Evolutionary conservation across 2,113 vertebrate species (phyloP), one percentile per base, ranked within the genome.

Genomic region (Xiphophorus couchianus): DNA sequence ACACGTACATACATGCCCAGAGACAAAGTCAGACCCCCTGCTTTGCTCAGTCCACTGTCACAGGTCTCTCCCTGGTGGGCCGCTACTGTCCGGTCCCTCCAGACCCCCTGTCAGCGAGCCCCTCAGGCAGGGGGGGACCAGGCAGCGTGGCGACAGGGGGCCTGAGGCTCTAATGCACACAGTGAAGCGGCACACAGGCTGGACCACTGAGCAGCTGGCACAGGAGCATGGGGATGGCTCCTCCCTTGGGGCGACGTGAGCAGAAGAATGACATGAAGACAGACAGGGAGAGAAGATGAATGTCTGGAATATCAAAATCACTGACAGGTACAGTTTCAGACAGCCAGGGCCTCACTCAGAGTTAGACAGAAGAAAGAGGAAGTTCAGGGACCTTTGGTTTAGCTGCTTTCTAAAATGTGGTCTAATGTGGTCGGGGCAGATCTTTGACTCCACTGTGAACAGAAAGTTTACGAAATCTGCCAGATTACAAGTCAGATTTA

Each of bases 151-250:
- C 87, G 88, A 91, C 87, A 82, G 84, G 86, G 51, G 87, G 80
- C 84, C 87, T 80, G 84, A 89, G 90, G 91, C 92, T 93, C 89
- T 88, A 79, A 76, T 90, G 91, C 89, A 89, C 92, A 86, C 80
- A 79, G 84, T 58, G 39, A 84, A 87, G 85, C 80, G 25, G 86
- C 84, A 84, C 84, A 69, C 82, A 85, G 81, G 85, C 89, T 91
- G 89, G 89, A 91, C 91, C 91, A 92, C 85, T 90, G 89, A 93
- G 92, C 91, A 90, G 91, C 90, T 92, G 90, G 90, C 90, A 88
- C 84, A 81, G 83, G 85, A 85, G 81, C 62, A 25, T 31, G 62
- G 86, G 84, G 90, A 89, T 86, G 89, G 76, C 78, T 87, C 83
- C 78, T 90, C 93, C 90, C 90, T 73, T 70, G 92, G 90, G 90